Evolutionary conservation across 2,888 invertebrate species (phyloP), one percentile per base, ranked within the genome.

Genomic region (Cheilosia variabilis): DNA sequence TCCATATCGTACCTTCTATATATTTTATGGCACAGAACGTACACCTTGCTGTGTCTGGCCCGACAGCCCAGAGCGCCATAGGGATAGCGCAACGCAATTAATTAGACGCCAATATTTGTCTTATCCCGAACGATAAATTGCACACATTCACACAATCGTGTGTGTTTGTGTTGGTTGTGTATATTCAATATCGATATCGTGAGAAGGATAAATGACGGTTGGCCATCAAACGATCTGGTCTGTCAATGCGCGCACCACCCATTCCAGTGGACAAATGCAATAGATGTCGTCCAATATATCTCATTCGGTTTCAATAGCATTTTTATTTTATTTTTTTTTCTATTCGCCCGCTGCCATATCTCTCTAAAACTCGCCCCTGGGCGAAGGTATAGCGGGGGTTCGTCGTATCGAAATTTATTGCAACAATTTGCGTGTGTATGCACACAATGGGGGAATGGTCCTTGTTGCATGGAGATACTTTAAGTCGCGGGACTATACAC

Each of bases 41-140:
- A 75, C 79, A 84, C 79, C 79, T 75, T 75, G 75, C 79, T 75
- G 68, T 43, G 63, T 69, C 57, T 19, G n/a, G 13, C 43, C 52
- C 15, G 22, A 17, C 52, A 24, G 19, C 43, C 43, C 15, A 13
- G 13, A 37, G 37, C 7, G 27, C 13, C 13, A 15, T 17, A 24
- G 34, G 52, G 27, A 55, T 60, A 65, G 71, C 53, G 72, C 76
- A 66, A 72, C 52, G 77, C 81, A 86, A 86, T 86, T 86, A 86
- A 86, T 86, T 86, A 86, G 81, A 86, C 81, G 81, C 86, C 86
- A 81, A 86, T 86, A 81, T 86, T 86, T 86, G 81, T 86, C 81
- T 86, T 86, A 86, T 86, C 81, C 76, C 76, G 34, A 62, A 75
- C 80, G 77, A 86, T 86, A 86, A 81, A 86, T 86, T 77, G 57